Base-by-base conservation (phyloP, 2,113 vertebrate genomes). In the Rhipidura dahli region DNA sequence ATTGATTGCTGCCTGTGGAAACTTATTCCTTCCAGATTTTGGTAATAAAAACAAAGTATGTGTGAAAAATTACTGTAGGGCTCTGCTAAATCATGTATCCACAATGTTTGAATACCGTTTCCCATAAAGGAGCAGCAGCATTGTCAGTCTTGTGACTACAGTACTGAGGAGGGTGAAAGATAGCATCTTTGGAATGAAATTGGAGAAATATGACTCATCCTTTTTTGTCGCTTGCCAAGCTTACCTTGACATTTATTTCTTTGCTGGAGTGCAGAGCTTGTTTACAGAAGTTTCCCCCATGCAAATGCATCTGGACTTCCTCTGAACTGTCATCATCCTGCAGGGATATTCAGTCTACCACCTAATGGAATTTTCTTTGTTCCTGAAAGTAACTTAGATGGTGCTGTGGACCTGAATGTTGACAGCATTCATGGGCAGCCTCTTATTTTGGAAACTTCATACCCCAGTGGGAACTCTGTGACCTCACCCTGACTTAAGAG, bases 221-320 rank as follows among this genome's bases (percentile, higher is more conserved):
- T 93, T 88, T 92, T 91, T 86, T 80, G 86, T 85, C 27, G 17
- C 87, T 97, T 98, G 97, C 98, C 98, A 98, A 98, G 97, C 96
- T 98, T 98, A 98, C 97, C 97, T 98, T 99, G 98, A 98, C 98
- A 98, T 99, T 98, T 98, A 98, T 97, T 97, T 98, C 93, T 96
- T 95, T 97, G 95, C 97, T 94, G 94, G 96, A 28, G 81, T 83
- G 93, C 82, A 96, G 85, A 92, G 89, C 83, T 88, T 98, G 97
- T 98, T 98, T 98, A 98, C 93, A 98, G 96, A 98, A 97, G 94
- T 89, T 96, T 94, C 92, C 89, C 63, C 80, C 56, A 83, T 92
- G 86, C 95, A 96, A 94, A 96, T 94, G 92, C 94, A 97, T 98
- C 98, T 99, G 98, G 98, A 96, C 98, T 98, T 97, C 87, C 95